Conservation (phyloP, 1,140 invertebrate genomes). For the Spodoptera frugiperda region DNA sequence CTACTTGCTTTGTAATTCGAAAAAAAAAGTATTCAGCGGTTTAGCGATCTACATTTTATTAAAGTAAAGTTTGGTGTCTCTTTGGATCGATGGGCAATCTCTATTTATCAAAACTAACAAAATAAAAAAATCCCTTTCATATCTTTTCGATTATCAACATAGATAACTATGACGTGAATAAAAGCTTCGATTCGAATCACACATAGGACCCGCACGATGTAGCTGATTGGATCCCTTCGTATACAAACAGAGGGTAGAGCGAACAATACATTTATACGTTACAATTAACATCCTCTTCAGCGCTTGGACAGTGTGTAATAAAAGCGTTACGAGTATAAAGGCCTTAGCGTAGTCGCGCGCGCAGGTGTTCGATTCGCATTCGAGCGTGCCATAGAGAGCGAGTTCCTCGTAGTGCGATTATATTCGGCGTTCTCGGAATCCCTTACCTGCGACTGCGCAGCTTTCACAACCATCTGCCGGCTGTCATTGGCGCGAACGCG, state of each 20-base stretch:
- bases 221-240: neutral
- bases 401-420: slow-evolving; percentile 82
- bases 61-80: neutral
- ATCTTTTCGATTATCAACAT: neutral
- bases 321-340: slow-evolving; percentile 18
- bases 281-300: slow-evolving; percentile 38
- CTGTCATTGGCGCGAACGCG: slow-evolving; percentile 61
- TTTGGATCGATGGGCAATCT: neutral
- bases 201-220: neutral
- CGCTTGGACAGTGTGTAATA: slow-evolving; percentile 1
- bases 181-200: slow-evolving; percentile 1
- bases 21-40: too few relatives aligned
- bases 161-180: neutral
- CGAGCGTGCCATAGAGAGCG: slow-evolving; percentile 73
- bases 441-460: slow-evolving; percentile 77
- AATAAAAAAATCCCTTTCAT: neutral
- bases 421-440: slow-evolving; percentile 84
- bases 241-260: neutral
- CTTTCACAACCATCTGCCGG: slow-evolving; percentile 83
- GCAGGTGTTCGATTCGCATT: slow-evolving; percentile 69
- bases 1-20: too few relatives aligned
- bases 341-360: slow-evolving; percentile 29
- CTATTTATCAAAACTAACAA: neutral
- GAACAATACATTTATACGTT: slow-evolving; percentile 20
- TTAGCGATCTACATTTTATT: too few relatives aligned